Percentiles rank a stretch among this genome's conserved stretches.
These are phyloP conservation scores for Dromococcyx pavoninus DNA, from an alignment of 2,797 vertebrate genomes.

Conservation along the genomic window DNA sequence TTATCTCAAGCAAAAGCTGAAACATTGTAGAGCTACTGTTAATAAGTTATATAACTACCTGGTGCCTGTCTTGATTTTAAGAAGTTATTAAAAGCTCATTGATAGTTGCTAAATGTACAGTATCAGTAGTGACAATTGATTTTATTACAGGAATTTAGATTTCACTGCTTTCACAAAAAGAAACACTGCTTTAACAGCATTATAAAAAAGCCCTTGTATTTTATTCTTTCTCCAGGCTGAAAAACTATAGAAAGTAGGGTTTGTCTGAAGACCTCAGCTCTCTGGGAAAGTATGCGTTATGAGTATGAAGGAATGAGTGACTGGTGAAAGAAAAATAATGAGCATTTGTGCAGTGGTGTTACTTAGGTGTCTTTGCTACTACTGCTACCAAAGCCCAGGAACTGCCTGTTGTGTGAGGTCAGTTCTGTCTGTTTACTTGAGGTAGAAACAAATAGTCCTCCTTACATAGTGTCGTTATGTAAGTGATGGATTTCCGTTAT, in stretches of 20 bases:
- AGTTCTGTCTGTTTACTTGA: neutral
- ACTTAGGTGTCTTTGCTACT: too few species aligned
- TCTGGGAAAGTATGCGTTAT: too few species aligned
- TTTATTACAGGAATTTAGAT: neutral
- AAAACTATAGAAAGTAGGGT: too few species aligned
- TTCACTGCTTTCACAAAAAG: neutral
- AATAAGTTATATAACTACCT: neutral
- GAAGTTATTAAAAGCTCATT: neutral
- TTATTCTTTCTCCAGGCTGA: neutral
- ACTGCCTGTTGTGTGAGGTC: neutral
- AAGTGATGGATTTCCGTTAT: neutral
- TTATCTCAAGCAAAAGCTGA: neutral
- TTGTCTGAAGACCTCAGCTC: too few species aligned
- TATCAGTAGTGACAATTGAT: neutral
- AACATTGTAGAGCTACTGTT: neutral
- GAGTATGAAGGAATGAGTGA: too few species aligned
- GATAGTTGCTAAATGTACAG: neutral
- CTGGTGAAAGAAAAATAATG: too few species aligned
- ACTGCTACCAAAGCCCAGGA: too few species aligned
- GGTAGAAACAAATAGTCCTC: neutral
- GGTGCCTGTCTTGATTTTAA: neutral
- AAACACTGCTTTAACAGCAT: neutral
- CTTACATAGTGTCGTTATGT: neutral
- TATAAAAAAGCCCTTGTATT: too few species aligned
- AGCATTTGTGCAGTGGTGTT: too few species aligned